phyloP scores from a whole-genome alignment of 2,888 invertebrate genomes.

The Tubulanus polymorphus region DNA sequence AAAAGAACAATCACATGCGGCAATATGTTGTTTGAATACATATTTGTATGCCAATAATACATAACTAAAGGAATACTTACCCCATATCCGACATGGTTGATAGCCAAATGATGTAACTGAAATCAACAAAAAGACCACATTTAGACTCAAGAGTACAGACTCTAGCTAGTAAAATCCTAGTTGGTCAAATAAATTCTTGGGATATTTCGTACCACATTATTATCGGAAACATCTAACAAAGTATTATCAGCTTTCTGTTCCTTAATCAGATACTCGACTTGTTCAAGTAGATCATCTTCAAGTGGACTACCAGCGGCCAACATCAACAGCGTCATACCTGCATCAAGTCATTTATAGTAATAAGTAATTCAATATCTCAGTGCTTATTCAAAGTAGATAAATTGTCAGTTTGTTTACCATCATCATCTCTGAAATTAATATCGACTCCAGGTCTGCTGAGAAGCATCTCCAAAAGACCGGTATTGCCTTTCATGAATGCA shows the following conservation, averaged over 20 bases:
- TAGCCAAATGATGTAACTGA: constrained; percentile 42
- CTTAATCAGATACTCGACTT: constrained; percentile 53
- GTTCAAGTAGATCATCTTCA: constrained; percentile 37
- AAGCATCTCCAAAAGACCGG: constrained; percentile 55
- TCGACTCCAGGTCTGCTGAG: constrained; percentile 52
- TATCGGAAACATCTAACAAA: constrained; percentile 49
- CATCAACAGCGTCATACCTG: constrained; percentile 53
- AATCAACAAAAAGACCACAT: constrained; percentile 13
- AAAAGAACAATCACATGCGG: no score
- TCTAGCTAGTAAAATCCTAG: no score
- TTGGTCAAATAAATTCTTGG: no score
- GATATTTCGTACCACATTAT: constrained; percentile 50
- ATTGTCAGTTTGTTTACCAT: constrained; percentile 33
- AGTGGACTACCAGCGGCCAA: constrained; percentile 47
- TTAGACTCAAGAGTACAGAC: no score
- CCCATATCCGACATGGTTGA: constrained; percentile 30
- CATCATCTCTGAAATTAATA: constrained; percentile 53
- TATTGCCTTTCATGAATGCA: constrained; percentile 57
- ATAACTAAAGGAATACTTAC: no score
- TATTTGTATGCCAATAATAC: no score
- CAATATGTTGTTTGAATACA: no score
- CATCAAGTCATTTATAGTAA: background rate
- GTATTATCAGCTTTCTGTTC: constrained; percentile 52
- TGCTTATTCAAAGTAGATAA: no score
- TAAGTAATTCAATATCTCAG: background rate